Conservation (phyloP, 2,113 vertebrate species). For the Clinocottus analis region DNA sequence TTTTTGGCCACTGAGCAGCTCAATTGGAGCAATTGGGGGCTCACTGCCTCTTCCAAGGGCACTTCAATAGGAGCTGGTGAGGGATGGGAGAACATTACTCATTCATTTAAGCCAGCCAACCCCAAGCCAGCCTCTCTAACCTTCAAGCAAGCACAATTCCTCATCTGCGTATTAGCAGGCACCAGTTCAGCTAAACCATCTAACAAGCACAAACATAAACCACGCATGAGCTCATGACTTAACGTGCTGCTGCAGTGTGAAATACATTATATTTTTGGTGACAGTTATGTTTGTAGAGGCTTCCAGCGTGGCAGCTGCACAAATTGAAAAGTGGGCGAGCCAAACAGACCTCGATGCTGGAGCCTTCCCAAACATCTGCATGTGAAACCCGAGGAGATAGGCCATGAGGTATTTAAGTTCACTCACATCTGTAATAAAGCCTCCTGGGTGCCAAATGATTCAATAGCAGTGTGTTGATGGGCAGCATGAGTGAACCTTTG, state of each 20-base stretch:
- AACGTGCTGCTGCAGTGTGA: constrained; percentile 34
- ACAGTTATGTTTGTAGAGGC: constrained; percentile 45
- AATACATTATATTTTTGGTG: constrained; percentile 33
- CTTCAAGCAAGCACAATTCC: constrained; percentile 54
- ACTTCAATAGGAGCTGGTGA: constrained; percentile 67
- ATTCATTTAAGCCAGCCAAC: constrained; percentile 64
- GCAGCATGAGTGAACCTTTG: constrained; percentile 1
- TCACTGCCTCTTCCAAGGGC: constrained; percentile 73
- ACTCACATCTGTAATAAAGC: constrained; percentile 46
- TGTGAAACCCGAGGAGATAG: constrained; percentile 27
- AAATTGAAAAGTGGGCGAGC: constrained; percentile 43
- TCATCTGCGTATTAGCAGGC: constrained; percentile 48
- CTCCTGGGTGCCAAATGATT: constrained; percentile 25
- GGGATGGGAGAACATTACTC: constrained; percentile 65
- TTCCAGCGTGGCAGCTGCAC: constrained; percentile 48
- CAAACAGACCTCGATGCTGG: constrained; percentile 21
- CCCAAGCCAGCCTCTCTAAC: constrained; percentile 55
- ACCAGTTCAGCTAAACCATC: constrained; percentile 27
- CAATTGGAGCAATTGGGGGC: constrained; percentile 66
- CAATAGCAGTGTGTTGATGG: constrained; percentile 13
- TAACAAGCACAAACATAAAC: constrained; percentile 33
- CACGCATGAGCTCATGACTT: constrained; percentile 36
- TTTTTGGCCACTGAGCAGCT: constrained; percentile 73
- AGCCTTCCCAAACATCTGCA: constrained; percentile 44
- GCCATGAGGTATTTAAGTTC: constrained; percentile 27